Percentiles rank a stretch among this genome's conserved stretches.
These are phyloP conservation scores for Hyles lineata DNA, from an alignment of 2,888 invertebrate genomes.

Conservation along the genomic window DNA sequence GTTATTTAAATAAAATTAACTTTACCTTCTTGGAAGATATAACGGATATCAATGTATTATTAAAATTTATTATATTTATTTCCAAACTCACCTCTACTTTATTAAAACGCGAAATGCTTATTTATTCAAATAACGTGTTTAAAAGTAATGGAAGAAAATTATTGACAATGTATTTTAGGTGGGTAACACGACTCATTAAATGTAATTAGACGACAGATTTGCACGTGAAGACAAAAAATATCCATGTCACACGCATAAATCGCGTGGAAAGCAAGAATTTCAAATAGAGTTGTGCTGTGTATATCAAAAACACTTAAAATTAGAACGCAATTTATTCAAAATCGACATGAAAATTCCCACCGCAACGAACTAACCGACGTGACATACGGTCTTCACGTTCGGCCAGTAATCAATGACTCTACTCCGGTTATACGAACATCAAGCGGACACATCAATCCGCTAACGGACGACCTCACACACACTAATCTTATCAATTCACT, in stretches of 20 bases:
- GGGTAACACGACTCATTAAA: too few relatives aligned
- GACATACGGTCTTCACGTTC: slow-evolving; percentile 38
- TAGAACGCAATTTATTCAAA: slow-evolving; percentile 3
- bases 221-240: neutral
- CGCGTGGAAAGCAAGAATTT: neutral
- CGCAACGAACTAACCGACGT: slow-evolving; percentile 31
- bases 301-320: neutral
- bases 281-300: neutral
- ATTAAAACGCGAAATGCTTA: too few relatives aligned
- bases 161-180: too few relatives aligned
- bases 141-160: too few relatives aligned
- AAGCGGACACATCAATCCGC: slow-evolving; percentile 54
- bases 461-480: slow-evolving; percentile 56
- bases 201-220: neutral
- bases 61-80: too few relatives aligned
- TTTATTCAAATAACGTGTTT: too few relatives aligned
- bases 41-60: too few relatives aligned
- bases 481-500: slow-evolving; percentile 77
- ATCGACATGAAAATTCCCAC: slow-evolving; percentile 35
- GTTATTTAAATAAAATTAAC: too few relatives aligned
- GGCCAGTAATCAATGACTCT: slow-evolving; percentile 56
- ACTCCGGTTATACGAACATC: slow-evolving; percentile 49
- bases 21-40: too few relatives aligned
- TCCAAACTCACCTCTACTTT: too few relatives aligned
- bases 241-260: neutral